Evolutionary conservation across 2,888 invertebrate species (phyloP).

Genomic region (Drosophila subsilvestris): DNA sequence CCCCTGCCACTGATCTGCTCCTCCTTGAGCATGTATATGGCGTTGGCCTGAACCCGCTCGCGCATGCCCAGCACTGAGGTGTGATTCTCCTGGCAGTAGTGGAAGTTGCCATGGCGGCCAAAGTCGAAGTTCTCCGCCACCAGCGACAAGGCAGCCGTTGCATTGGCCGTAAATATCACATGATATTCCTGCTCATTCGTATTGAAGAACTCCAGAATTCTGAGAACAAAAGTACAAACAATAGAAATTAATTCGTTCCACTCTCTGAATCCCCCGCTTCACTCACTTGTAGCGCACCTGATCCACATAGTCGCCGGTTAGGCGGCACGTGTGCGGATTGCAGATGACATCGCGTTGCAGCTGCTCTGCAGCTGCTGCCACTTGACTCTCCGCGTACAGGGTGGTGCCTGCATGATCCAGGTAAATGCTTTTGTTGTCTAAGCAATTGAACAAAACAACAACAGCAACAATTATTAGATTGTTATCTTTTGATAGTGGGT

Average conservation of each 20-base stretch:
- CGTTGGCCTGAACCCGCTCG: conserved; percentile 88
- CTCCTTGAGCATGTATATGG: conserved; percentile 86
- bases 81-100: conserved; percentile 95
- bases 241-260: background rate
- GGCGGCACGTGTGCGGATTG: conserved; percentile 95
- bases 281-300: conserved; percentile 90
- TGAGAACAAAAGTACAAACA: conserved; percentile 77
- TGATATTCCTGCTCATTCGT: conserved; percentile 91
- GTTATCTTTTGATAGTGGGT: conserved; percentile 38
- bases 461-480: conserved; percentile 1
- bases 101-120: conserved; percentile 87
- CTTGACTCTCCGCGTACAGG: conserved; percentile 91
- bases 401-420: conserved; percentile 96
- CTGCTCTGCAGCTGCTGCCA: conserved; percentile 87
- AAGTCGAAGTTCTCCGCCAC: conserved; percentile 91
- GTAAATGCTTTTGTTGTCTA: conserved; percentile 88
- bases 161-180: conserved; percentile 96
- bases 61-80: conserved; percentile 98
- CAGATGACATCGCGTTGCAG: conserved; percentile 90
- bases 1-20: conserved; percentile 84
- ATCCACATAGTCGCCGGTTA: conserved; percentile 93
- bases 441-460: background rate
- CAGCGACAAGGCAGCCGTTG: conserved; percentile 94
- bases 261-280: background rate
- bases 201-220: conserved; percentile 93